These are phyloP conservation scores for Parus major DNA, from an alignment of 2,113 vertebrate genomes.

Conservation along the genomic window DNA sequence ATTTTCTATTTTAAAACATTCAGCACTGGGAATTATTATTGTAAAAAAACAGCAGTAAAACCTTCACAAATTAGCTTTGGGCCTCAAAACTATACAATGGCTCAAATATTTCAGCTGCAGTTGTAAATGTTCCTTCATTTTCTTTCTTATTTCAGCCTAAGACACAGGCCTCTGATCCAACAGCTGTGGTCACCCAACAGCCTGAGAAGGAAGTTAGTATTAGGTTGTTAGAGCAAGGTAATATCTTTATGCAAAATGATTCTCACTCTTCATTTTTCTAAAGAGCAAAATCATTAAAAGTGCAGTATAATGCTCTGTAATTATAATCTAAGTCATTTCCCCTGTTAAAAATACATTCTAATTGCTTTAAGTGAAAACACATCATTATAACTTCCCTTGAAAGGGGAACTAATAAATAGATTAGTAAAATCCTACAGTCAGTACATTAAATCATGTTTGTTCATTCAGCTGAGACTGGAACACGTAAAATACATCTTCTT, in stretches of 20 bases:
- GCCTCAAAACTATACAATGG: not conserved
- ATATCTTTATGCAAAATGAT: conserved; percentile 24
- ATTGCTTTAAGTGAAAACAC: conserved; percentile 70
- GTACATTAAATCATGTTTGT: conserved; percentile 60
- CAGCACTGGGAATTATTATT: not conserved
- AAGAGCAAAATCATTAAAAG: conserved; percentile 48
- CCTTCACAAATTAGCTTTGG: not conserved
- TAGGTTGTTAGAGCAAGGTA: not conserved
- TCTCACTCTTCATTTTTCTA: conserved; percentile 22
- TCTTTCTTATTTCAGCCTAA: not conserved
- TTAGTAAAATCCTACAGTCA: conserved; percentile 54
- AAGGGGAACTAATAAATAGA: conserved; percentile 63
- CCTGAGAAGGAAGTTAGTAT: not conserved
- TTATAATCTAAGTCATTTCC: conserved; percentile 31
- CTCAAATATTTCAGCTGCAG: not conserved
- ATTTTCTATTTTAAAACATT: not conserved
- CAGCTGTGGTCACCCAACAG: not conserved
- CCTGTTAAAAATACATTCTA: conserved; percentile 66
- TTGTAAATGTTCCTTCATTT: not conserved
- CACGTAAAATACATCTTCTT: conserved; percentile 25
- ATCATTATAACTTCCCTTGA: conserved; percentile 60
- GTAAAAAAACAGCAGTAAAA: not conserved
- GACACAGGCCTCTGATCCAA: not conserved
- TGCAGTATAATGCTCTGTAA: conserved; percentile 35
- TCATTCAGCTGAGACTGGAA: conserved; percentile 50